Base-by-base conservation (phyloP, 2,797 vertebrate species). In the Urosaurus nigricauda region DNA sequence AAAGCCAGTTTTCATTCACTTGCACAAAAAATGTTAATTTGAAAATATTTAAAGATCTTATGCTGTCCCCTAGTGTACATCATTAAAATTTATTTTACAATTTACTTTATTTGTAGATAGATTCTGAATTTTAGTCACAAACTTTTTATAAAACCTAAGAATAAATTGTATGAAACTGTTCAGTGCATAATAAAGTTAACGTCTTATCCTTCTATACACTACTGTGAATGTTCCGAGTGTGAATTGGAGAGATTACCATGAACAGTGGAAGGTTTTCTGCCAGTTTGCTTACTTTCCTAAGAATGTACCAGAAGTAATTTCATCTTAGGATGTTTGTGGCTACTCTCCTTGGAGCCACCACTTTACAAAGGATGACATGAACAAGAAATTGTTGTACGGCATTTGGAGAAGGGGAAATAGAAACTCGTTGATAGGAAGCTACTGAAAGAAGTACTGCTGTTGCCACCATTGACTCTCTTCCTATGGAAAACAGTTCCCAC, bases 21-120 rank as follows among this genome's bases (percentile, higher is more conserved):
- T 11, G 26, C 3, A 12, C 9, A 21, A 79, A 75, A 80, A 90
- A 13, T 82, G 86, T 56, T 80, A 26, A 53, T 0, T 3, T 51
- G 79, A 92, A 90, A 90, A 85, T 1, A 86, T 93, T 92, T 8
- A 13, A 86, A 94, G 88, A 88, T 90, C 92, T 90, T 89, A 83
- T 93, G 91, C 95, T 96, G 96, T 96, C 97, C 96, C 90, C 97
- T 96, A 88, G 93, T 96, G 96, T 58, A 63, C 2, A 32, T 81
- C 92, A 74, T 21, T 73, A 21, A 90, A 32, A 81, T 43, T 83
- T 87, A 58, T 26, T 91, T 51, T 40, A 13, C 43, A 16, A 86
- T 86, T 73, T 84, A 29, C 83, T 80, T 84, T 19, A 60, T 58
- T 71, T 71, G 40, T 43, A 88, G n/a, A 85, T 63, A 12, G 7